Conservation (phyloP, 2,888 invertebrate species). For the Sceliomorpha sp. region DNA sequence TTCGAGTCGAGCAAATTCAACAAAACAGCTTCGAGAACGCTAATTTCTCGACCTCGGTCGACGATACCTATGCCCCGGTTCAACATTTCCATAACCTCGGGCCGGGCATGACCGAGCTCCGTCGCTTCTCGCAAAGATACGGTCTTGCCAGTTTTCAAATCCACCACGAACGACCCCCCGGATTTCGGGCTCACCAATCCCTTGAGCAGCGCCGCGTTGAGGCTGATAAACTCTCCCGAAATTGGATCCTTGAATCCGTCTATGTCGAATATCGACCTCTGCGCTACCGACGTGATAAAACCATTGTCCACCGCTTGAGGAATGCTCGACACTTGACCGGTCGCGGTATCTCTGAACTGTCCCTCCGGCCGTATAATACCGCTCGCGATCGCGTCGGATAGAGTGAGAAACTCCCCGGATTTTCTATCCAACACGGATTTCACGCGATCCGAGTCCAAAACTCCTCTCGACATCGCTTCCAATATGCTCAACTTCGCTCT, state of each 20-base stretch:
- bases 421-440: slow-evolving; percentile 92
- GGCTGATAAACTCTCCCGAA: slow-evolving; percentile 90
- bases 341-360: slow-evolving; percentile 86
- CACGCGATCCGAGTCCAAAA: slow-evolving; percentile 90
- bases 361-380: slow-evolving; percentile 89
- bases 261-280: slow-evolving; percentile 94
- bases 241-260: slow-evolving; percentile 93
- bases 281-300: slow-evolving; percentile 91
- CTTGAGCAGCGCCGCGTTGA: slow-evolving; percentile 89
- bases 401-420: slow-evolving; percentile 89
- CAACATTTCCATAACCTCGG: slow-evolving; percentile 93
- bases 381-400: slow-evolving; percentile 91
- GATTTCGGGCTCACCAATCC: slow-evolving; percentile 88
- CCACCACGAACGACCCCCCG: slow-evolving; percentile 86
- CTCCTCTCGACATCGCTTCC: slow-evolving; percentile 92
- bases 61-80: slow-evolving; percentile 90
- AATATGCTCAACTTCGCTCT: slow-evolving; percentile 88
- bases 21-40: slow-evolving; percentile 93
- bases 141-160: slow-evolving; percentile 87
- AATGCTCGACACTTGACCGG: slow-evolving; percentile 87
- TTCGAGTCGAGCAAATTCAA: slow-evolving; percentile 92
- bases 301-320: slow-evolving; percentile 95
- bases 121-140: slow-evolving; percentile 91
- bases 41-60: slow-evolving; percentile 88
- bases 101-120: slow-evolving; percentile 88